phyloP scores from a whole-genome alignment of 2,797 vertebrate species.

The Molossus alvarezi region DNA sequence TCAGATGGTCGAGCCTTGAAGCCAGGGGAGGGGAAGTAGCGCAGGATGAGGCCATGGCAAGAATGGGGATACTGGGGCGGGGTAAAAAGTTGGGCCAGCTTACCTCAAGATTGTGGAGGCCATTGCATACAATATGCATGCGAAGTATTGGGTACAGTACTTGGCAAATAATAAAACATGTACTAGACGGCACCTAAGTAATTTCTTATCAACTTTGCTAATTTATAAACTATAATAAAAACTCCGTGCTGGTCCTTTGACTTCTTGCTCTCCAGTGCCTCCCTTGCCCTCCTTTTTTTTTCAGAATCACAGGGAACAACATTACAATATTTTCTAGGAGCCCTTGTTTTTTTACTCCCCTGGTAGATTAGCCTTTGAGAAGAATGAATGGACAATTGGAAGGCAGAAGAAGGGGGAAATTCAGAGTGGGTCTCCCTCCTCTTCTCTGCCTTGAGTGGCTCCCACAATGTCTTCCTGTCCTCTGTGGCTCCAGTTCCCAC shows the following conservation, averaged over 20 bases:
- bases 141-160: too few species aligned
- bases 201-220: background rate
- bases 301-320: background rate
- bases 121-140: background rate
- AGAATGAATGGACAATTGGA: background rate
- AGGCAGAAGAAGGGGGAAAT: background rate
- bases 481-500: fast-evolving
- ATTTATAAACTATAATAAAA: background rate
- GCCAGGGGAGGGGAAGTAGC: background rate
- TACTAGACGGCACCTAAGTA: background rate
- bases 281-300: background rate
- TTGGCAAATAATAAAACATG: background rate
- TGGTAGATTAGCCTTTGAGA: background rate
- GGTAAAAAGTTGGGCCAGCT: background rate
- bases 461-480: background rate
- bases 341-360: background rate
- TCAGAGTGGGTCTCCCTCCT: background rate
- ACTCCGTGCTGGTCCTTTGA: background rate
- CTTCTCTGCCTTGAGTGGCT: background rate
- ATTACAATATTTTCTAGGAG: background rate
- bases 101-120: background rate
- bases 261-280: background rate
- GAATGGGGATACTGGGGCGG: background rate
- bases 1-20: background rate
- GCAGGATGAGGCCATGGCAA: background rate